These are phyloP conservation scores for Nipponia nippon DNA, from an alignment of 2,113 vertebrate species.

Conservation along the genomic window DNA sequence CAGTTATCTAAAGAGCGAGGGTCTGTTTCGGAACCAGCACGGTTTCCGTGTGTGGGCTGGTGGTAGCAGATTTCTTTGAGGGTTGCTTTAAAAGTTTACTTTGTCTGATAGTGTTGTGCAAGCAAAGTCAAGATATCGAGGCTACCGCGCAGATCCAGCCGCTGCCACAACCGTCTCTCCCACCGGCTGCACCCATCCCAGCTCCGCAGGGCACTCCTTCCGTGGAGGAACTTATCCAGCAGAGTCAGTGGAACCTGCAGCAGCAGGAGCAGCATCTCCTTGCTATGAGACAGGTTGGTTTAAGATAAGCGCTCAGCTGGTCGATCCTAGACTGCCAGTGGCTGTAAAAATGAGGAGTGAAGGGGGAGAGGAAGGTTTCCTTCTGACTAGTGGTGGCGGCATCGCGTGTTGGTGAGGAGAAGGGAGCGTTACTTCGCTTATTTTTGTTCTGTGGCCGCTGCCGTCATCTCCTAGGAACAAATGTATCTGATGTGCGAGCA, in stretches of 20 bases:
- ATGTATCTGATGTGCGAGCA: too few species aligned
- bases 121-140: constrained; percentile 85
- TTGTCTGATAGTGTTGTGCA: constrained; percentile 82
- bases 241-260: constrained; percentile 97
- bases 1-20: fast-evolving
- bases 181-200: constrained; percentile 63
- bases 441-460: not conserved
- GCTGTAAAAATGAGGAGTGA: not conserved
- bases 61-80: not conserved
- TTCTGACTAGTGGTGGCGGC: fast-evolving
- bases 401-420: not conserved
- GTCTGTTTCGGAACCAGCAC: fast-evolving
- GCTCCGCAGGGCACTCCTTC: constrained; percentile 75
- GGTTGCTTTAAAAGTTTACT: not conserved
- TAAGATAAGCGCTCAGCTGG: fast-evolving
- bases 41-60: not conserved
- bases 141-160: constrained; percentile 53
- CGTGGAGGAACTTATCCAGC: constrained; percentile 92
- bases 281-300: constrained; percentile 87
- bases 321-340: not conserved
- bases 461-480: fast-evolving
- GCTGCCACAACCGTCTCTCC: constrained; percentile 74
- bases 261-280: constrained; percentile 98
- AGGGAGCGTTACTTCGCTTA: not conserved
- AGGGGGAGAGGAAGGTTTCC: not conserved